These are phyloP conservation scores for Paraplagusia blochii DNA, from an alignment of 2,113 vertebrate genomes.

Conservation along the genomic window DNA sequence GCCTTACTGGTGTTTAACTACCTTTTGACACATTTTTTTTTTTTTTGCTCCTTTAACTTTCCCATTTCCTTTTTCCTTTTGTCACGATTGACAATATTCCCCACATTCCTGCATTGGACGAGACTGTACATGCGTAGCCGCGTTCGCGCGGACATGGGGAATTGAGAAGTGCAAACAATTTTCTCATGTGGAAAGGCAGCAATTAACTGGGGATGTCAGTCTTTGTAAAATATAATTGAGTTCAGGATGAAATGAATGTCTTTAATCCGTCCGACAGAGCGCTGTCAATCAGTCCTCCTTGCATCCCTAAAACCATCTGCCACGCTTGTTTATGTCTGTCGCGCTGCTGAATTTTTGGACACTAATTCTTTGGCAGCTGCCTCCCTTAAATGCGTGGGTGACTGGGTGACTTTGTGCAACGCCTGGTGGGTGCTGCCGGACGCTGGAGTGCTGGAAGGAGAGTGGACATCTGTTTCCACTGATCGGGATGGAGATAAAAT, in stretches of 20 bases:
- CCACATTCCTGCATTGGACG: conserved; percentile 72
- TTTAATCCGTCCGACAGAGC: conserved; percentile 77
- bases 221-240: conserved; percentile 84
- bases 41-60: conserved; percentile 26
- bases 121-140: conserved; percentile 70
- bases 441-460: conserved; percentile 26
- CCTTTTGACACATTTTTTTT: conserved; percentile 38
- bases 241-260: conserved; percentile 78
- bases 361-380: conserved; percentile 66
- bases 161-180: conserved; percentile 81
- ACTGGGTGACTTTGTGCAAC: conserved; percentile 47
- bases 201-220: conserved; percentile 82
- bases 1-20: conserved; percentile 37
- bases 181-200: conserved; percentile 79
- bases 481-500: conserved; percentile 42
- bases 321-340: conserved; percentile 71
- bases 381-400: conserved; percentile 60
- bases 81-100: conserved; percentile 62
- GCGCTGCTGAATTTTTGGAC: conserved; percentile 56
- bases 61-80: conserved; percentile 13
- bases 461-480: conserved; percentile 60
- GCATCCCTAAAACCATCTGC: conserved; percentile 69
- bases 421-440: conserved; percentile 31
- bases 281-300: conserved; percentile 74
- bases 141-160: conserved; percentile 76